Evolutionary conservation across 1,140 invertebrate species (phyloP).

Genomic region (Papilio polyxenes): DNA sequence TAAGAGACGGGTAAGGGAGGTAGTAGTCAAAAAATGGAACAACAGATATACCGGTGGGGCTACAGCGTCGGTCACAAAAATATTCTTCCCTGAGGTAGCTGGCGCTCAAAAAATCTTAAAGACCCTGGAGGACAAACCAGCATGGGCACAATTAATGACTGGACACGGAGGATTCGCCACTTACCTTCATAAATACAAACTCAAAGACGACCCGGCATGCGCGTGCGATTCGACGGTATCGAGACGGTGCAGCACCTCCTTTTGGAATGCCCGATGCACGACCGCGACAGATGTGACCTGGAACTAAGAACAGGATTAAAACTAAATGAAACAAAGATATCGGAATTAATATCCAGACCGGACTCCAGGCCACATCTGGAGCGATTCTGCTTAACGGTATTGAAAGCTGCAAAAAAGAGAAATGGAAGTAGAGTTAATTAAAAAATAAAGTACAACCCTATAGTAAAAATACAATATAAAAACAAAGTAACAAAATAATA

Average conservation of each 20-base stretch:
- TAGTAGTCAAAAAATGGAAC: not conserved
- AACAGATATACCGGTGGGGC: not conserved
- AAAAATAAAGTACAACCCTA: no score
- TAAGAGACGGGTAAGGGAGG: not conserved
- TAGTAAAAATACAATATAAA: no score
- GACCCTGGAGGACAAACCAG: not conserved
- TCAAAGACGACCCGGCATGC: not conserved
- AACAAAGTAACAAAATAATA: no score
- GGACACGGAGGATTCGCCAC: not conserved
- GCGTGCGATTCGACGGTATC: not conserved
- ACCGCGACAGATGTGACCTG: not conserved
- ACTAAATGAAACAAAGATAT: not conserved
- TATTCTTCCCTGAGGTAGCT: not conserved
- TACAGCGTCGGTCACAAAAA: not conserved
- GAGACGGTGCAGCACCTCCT: no score
- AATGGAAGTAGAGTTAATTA: no score
- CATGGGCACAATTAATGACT: not conserved
- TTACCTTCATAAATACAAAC: not conserved
- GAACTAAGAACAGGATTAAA: not conserved
- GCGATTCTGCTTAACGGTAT: no score
- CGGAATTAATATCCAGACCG: no score
- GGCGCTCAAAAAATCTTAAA: not conserved
- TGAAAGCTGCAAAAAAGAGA: no score
- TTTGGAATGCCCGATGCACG: not conserved
- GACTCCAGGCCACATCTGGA: no score